Conservation (phyloP, 1,140 invertebrate genomes). For the Aphaenogaster rudis region DNA sequence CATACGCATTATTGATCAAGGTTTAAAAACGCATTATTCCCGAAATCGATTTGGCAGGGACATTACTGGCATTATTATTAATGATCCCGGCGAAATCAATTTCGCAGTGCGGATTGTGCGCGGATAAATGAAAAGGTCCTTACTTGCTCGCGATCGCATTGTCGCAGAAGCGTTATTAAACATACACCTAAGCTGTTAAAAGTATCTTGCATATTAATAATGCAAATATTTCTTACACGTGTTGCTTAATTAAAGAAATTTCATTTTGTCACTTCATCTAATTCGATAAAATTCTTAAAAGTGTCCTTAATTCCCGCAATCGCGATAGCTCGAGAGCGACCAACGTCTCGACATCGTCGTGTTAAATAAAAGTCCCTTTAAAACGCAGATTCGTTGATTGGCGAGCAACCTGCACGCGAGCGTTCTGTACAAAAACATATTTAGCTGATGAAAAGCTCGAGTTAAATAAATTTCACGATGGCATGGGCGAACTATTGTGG, state of each 20-base stretch:
- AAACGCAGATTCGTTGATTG: slow-evolving; percentile 11
- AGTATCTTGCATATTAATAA: neutral
- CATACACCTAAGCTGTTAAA: neutral
- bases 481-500: slow-evolving; percentile 31
- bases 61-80: slow-evolving; percentile 52
- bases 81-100: slow-evolving; percentile 43
- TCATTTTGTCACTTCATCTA: neutral
- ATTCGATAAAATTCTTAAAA: neutral
- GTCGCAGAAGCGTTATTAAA: slow-evolving; percentile 24
- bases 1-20: slow-evolving; percentile 57
- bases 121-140: slow-evolving; percentile 24
- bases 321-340: neutral
- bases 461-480: slow-evolving; percentile 59
- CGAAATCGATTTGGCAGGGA: slow-evolving; percentile 43
- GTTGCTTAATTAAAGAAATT: slow-evolving; percentile 3
- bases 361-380: neutral
- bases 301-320: neutral
- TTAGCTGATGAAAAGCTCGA: slow-evolving; percentile 48
- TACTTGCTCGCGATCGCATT: slow-evolving; percentile 25
- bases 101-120: slow-evolving; percentile 26
- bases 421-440: neutral
- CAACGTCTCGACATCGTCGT: neutral
- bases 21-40: slow-evolving; percentile 55
- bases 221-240: too few species aligned
- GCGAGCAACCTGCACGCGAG: neutral